Conservation (phyloP, 2,797 vertebrate species). For the Sebastes trivittatus region DNA sequence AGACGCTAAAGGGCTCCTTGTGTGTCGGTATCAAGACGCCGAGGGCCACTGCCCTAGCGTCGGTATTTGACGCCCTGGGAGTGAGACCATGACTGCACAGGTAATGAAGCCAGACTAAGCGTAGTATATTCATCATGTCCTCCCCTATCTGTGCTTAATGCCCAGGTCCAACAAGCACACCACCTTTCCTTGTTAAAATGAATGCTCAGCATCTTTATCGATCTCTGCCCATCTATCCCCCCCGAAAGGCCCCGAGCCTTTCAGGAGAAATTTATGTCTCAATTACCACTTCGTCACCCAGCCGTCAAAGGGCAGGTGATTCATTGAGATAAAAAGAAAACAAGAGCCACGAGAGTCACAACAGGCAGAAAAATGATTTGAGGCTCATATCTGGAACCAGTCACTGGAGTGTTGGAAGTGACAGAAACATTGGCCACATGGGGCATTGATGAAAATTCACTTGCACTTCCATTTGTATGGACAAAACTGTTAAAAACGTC, state of each 20-base stretch:
- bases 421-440: conserved; percentile 23
- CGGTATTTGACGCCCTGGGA: no score
- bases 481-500: neutral
- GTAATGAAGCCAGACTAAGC: neutral
- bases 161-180: neutral
- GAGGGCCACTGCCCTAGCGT: neutral
- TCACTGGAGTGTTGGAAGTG: conserved; percentile 15
- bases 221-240: conserved; percentile 14
- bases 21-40: no score
- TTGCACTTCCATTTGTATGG: neutral
- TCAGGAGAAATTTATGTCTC: conserved; percentile 63
- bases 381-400: conserved; percentile 1
- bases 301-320: conserved; percentile 46
- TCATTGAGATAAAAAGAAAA: conserved; percentile 40
- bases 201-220: conserved; percentile 49
- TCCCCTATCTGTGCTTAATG: neutral
- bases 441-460: neutral
- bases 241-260: conserved; percentile 18
- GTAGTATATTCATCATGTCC: neutral
- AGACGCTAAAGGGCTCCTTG: no score
- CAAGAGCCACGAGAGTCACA: conserved; percentile 19
- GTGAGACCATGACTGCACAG: neutral
- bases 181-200: conserved; percentile 22
- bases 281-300: conserved; percentile 55
- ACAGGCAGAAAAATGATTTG: conserved; percentile 16